Base-by-base conservation (phyloP, 1,140 invertebrate genomes). In the Apis florea region DNA sequence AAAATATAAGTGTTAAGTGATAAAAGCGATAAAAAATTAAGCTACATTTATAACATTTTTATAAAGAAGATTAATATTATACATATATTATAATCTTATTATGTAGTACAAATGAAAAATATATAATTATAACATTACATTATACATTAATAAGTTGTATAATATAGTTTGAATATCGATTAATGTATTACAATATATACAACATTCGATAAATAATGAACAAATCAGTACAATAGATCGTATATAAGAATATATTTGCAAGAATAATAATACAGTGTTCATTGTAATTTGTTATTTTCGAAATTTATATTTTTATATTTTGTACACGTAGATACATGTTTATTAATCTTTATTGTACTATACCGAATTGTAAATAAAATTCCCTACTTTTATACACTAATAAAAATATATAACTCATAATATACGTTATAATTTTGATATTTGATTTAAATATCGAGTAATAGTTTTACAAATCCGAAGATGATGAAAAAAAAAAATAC, bases 311-410 rank as follows among this genome's bases (percentile, higher is more conserved):
- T 63, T 9, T 54, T 79, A 73, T 64, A 71, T 73, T 79, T 79
- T 54, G 58, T 73, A 79, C 21, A 78, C 1, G 10, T 12, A 53
- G 24, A 24, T 51, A 53, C 17, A 24, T 47, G 61, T 64, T 11
- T 63, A 54, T 15, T 10, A 51, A 76, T 56, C 21, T 66, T 54
- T 61, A 54, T 54, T 77, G 17, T 68, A 77, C 40, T 54, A 64
- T 79, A 64, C n/a, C 4, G 8, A 67, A 67, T 56, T 75, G 73
- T 82, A 76, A 76, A 82, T 82, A 76, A 82, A 82, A 59, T 3
- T 24, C 9, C 47, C n/a, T 75, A 68, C 26, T 77, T 82, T 82
- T 76, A 59, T 75, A 75, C 13, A n/a, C 12, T 49, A 26, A 13
- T 15, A 47, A 9, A 47, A 10, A 56, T 24, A 19, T 49, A 31